Evolutionary conservation across 2,113 vertebrate genomes (phyloP).

Genomic region (Pollimyrus isidori): DNA sequence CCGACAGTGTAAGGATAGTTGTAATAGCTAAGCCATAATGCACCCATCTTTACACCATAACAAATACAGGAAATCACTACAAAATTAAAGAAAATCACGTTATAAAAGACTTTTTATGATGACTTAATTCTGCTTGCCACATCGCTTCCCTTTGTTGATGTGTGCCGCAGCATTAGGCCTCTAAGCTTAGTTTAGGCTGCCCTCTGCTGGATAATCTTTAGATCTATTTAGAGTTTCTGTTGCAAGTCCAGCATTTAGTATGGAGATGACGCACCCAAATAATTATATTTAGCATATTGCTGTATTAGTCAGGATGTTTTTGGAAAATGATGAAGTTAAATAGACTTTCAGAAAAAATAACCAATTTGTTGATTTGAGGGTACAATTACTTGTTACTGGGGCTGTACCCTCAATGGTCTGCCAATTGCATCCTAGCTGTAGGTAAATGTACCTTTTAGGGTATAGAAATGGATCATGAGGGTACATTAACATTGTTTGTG

Average conservation of each 20-base stretch:
- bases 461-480: background rate
- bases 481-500: background rate
- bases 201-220: slow-evolving; percentile 1
- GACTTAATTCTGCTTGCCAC: background rate
- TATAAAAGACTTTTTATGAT: background rate
- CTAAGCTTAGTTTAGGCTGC: slow-evolving; percentile 17
- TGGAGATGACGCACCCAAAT: background rate
- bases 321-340: background rate
- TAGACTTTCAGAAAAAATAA: background rate
- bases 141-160: background rate
- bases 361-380: background rate
- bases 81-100: background rate
- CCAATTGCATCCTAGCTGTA: background rate
- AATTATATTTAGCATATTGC: background rate
- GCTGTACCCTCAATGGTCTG: background rate
- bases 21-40: background rate
- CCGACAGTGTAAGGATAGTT: background rate
- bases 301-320: background rate
- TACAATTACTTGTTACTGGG: background rate
- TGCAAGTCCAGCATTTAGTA: background rate
- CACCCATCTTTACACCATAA: background rate
- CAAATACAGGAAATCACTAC: background rate
- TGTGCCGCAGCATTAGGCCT: background rate
- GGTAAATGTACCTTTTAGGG: background rate
- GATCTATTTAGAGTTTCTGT: background rate